phyloP scores from a whole-genome alignment of 2,113 vertebrate species.

The Brachyhypopomus gauderio region DNA sequence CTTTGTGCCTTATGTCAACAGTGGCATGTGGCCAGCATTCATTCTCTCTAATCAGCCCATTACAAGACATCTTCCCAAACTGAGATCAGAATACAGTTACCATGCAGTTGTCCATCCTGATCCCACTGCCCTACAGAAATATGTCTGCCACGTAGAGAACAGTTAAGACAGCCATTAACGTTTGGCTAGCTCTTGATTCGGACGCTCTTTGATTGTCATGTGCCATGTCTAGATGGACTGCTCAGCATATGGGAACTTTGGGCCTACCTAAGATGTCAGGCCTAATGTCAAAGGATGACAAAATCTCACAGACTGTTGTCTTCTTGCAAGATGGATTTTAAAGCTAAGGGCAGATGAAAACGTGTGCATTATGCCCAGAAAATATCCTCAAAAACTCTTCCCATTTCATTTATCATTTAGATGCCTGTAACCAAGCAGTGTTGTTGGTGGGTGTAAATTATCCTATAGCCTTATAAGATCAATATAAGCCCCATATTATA shows the following conservation, averaged over 20 bases:
- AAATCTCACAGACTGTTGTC: too few relatives aligned
- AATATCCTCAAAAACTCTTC: too few relatives aligned
- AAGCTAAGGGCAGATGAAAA: too few relatives aligned
- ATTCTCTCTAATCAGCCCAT: slow-evolving; percentile 19
- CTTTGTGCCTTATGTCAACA: slow-evolving; percentile 29
- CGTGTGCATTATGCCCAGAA: too few relatives aligned
- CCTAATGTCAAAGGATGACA: neutral
- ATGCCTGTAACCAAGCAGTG: too few relatives aligned
- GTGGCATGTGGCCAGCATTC: slow-evolving; percentile 19
- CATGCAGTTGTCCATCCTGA: slow-evolving; percentile 7
- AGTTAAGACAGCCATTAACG: neutral
- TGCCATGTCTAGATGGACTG: neutral
- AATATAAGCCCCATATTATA: too few relatives aligned
- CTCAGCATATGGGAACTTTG: neutral
- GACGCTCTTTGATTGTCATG: neutral
- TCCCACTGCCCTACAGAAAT: neutral
- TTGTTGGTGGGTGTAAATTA: too few relatives aligned
- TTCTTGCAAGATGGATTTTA: too few relatives aligned
- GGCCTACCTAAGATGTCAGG: neutral
- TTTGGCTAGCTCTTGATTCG: neutral
- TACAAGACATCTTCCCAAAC: neutral
- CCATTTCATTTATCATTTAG: too few relatives aligned
- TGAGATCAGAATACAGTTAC: neutral
- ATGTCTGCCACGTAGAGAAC: neutral
- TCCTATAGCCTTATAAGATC: too few relatives aligned